Percentiles rank a stretch among this genome's conserved stretches.
These are phyloP conservation scores for Galerucella calmariensis DNA, from an alignment of 2,888 invertebrate species.

Conservation along the genomic window DNA sequence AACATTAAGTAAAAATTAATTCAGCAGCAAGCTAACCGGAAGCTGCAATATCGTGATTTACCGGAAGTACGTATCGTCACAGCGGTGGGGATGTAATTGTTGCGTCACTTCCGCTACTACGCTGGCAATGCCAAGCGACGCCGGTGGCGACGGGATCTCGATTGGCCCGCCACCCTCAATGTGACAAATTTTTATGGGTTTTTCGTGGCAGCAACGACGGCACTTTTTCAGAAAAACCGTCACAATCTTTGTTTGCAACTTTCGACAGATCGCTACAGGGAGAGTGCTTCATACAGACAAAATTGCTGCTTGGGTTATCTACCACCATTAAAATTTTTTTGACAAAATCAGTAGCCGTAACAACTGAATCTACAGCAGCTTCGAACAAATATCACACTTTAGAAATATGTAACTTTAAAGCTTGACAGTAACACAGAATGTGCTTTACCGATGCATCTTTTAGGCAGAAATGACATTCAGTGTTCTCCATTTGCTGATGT, in stretches of 20 bases:
- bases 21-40: constrained; percentile 52
- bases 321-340: not conserved
- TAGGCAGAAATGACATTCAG: too few relatives aligned
- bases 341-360: not conserved
- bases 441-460: too few relatives aligned
- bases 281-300: constrained; percentile 5
- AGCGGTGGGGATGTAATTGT: constrained; percentile 63
- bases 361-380: too few relatives aligned
- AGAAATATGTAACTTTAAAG: too few relatives aligned
- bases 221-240: constrained; percentile 53
- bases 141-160: constrained; percentile 44
- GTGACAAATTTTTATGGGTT: constrained; percentile 64
- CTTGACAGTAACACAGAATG: too few relatives aligned
- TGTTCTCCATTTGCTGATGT: too few relatives aligned
- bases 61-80: constrained; percentile 62
- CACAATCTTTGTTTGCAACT: constrained; percentile 28
- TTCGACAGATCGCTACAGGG: constrained; percentile 13
- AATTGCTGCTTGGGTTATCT: not conserved
- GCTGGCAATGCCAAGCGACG: constrained; percentile 35
- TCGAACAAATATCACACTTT: too few relatives aligned
- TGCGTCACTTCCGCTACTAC: constrained; percentile 51
- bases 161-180: constrained; percentile 55
- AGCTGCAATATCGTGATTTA: constrained; percentile 49
- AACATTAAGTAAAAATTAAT: constrained; percentile 42
- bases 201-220: constrained; percentile 49